phyloP scores from a whole-genome alignment of 2,888 invertebrate genomes.

The Cantharis lateralis region DNA sequence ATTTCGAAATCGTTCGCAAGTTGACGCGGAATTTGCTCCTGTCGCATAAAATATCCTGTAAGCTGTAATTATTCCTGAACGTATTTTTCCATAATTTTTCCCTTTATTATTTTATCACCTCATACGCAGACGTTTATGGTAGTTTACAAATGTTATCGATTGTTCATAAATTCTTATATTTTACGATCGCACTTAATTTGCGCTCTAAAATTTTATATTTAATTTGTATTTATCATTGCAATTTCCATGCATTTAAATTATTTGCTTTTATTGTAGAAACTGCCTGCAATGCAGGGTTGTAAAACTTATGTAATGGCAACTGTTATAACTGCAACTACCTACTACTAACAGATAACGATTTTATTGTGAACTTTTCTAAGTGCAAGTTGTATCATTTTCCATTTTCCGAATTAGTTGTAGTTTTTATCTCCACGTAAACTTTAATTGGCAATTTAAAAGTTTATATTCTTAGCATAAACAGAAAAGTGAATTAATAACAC shows the following conservation, averaged over 20 bases:
- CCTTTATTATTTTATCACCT: not conserved
- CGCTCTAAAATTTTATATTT: not conserved
- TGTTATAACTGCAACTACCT: constrained; percentile 14
- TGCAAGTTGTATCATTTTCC: not conserved
- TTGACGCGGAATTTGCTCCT: not conserved
- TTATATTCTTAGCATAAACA: not conserved
- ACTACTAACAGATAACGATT: constrained; percentile 20
- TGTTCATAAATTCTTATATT: not conserved
- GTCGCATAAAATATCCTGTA: not conserved
- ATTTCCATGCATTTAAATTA: not conserved
- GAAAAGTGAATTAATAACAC: too few species aligned
- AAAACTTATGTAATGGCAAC: constrained; percentile 16
- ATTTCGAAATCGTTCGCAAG: not conserved
- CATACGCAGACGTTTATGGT: not conserved
- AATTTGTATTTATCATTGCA: not conserved
- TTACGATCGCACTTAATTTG: not conserved
- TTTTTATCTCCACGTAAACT: not conserved
- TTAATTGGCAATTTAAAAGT: not conserved
- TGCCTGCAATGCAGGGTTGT: constrained; percentile 32
- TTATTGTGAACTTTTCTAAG: not conserved
- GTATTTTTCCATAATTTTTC: too few species aligned
- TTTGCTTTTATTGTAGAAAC: not conserved
- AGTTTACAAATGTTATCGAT: not conserved
- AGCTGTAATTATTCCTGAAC: not conserved
- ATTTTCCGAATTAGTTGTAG: not conserved